A percentile compares a stretch with the other conserved stretches of the same genome.
Evolutionary conservation across 1,140 invertebrate species (phyloP).

Genomic region (Platyscapa corneri): DNA sequence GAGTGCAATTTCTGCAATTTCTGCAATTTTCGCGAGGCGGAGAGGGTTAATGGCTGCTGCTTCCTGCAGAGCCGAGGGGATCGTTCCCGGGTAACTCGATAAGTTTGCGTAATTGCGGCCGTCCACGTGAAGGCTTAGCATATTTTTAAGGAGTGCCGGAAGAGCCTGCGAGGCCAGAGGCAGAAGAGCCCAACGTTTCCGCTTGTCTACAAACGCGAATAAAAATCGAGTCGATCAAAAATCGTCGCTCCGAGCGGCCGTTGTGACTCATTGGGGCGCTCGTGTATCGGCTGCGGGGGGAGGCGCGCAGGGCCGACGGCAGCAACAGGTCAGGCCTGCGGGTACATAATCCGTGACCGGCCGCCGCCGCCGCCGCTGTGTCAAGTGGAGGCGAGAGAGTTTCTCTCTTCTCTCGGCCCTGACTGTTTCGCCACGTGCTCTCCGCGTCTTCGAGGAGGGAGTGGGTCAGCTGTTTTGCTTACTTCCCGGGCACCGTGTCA

Average conservation of each 20-base stretch:
- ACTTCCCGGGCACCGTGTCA: background rate
- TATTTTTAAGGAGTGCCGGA: background rate
- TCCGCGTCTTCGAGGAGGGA: background rate
- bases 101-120: too few relatives aligned
- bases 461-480: slow-evolving; percentile 46
- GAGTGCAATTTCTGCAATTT: too few relatives aligned
- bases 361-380: too few relatives aligned
- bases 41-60: too few relatives aligned
- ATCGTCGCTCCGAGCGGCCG: background rate
- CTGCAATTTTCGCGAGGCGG: too few relatives aligned
- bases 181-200: too few relatives aligned
- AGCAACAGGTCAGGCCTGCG: slow-evolving; percentile 20
- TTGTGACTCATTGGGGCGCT: background rate
- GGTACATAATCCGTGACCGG: background rate
- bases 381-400: background rate
- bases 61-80: too few relatives aligned
- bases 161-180: background rate
- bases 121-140: too few relatives aligned
- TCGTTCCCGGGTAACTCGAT: too few relatives aligned
- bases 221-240: too few relatives aligned
- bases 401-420: background rate
- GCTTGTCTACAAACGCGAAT: too few relatives aligned
- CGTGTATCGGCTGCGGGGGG: background rate
- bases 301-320: background rate
- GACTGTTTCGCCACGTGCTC: slow-evolving; percentile 36